Evolutionary conservation across 2,797 vertebrate species (phyloP).

Genomic region (Pipistrellus nathusii): DNA sequence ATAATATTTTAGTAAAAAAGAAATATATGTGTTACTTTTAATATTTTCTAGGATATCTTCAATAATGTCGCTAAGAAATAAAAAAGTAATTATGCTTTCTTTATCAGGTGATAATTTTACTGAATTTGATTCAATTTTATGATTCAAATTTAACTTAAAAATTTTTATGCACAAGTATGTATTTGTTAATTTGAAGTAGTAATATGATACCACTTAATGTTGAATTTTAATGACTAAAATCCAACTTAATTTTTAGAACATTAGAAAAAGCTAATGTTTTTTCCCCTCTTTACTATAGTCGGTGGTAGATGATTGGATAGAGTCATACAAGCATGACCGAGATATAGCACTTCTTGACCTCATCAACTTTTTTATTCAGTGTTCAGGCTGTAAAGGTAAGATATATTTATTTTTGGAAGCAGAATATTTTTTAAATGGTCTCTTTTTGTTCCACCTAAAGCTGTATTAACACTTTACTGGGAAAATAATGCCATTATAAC

Average conservation of each 20-base stretch:
- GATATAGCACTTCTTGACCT: conserved; percentile 98
- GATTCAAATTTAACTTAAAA: conserved; percentile 38
- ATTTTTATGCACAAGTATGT: neutral
- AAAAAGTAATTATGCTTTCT: conserved; percentile 42
- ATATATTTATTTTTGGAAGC: conserved; percentile 69
- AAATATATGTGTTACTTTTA: neutral
- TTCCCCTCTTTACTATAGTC: conserved; percentile 89
- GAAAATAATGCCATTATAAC: conserved; percentile 51
- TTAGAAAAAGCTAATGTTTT: conserved; percentile 67
- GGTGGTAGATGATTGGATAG: conserved; percentile 99
- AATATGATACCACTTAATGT: neutral
- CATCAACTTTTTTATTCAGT: conserved; percentile 99
- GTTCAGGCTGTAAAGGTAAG: conserved; percentile 99
- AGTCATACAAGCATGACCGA: conserved; percentile 98
- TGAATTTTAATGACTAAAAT: conserved; percentile 48
- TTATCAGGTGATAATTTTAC: neutral
- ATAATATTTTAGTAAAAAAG: neutral
- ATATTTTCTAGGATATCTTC: conserved; percentile 55
- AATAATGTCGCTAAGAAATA: conserved; percentile 39
- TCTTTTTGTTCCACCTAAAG: conserved; percentile 21
- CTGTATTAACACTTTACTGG: conserved; percentile 13
- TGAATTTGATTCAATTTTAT: conserved; percentile 54
- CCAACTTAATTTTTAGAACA: conserved; percentile 24
- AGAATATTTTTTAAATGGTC: conserved; percentile 44
- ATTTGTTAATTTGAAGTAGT: conserved; percentile 30